phyloP scores from a whole-genome alignment of 2,797 vertebrate species.

The Fratercula arctica region DNA sequence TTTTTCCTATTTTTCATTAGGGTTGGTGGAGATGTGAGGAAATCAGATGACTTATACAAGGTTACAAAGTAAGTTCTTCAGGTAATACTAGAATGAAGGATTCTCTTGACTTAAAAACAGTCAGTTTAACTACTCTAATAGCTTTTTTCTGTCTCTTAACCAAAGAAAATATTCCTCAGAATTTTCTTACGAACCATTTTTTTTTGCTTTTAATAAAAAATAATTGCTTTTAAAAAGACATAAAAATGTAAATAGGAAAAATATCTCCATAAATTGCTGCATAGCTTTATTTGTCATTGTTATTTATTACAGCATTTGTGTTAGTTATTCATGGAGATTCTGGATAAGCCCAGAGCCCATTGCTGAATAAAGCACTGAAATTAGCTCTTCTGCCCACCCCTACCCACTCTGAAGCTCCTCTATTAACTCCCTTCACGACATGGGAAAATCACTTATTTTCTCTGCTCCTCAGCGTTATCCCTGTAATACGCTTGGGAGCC shows the following conservation, averaged over 20 bases:
- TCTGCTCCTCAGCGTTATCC: not conserved
- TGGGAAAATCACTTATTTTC: not conserved
- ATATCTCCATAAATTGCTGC: not conserved
- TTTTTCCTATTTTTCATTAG: not conserved
- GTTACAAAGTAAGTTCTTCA: not conserved
- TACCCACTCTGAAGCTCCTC: not conserved
- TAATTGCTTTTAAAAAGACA: not conserved
- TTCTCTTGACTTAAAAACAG: not conserved
- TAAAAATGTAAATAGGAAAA: slow-evolving; percentile 28
- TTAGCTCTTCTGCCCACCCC: not conserved
- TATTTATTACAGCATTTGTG: slow-evolving; percentile 25
- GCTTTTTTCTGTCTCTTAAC: not conserved
- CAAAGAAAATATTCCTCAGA: not conserved
- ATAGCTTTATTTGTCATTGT: slow-evolving; percentile 4
- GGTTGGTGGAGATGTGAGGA: not conserved
- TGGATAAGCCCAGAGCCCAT: not conserved
- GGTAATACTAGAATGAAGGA: not conserved
- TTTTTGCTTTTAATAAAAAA: not conserved
- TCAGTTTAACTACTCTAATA: not conserved
- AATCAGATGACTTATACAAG: not conserved
- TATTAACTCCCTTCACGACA: not conserved
- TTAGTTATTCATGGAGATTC: not conserved
- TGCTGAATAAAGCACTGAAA: not conserved
- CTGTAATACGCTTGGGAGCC: not conserved
- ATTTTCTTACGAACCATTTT: not conserved